Conservation (phyloP, 2,113 vertebrate genomes). For the Gnathonemus echidnorhynchus region DNA sequence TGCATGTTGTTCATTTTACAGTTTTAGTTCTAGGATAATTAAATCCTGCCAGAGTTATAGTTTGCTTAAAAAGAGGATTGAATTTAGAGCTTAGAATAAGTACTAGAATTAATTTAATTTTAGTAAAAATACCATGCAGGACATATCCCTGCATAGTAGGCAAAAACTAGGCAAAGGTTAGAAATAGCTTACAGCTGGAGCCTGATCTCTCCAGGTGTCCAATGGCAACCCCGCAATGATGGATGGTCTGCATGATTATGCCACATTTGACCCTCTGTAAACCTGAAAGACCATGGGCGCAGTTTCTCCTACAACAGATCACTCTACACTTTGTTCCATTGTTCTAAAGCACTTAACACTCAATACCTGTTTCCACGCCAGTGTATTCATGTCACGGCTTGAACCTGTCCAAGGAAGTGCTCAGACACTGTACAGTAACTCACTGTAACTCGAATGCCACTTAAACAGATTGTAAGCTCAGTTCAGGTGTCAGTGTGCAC, state of each 20-base stretch:
- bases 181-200: neutral
- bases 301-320: constrained; percentile 4
- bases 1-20: neutral
- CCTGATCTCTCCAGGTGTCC: neutral
- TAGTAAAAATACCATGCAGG: neutral
- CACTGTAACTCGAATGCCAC: neutral
- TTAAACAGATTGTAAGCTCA: neutral
- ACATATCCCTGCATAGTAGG: neutral
- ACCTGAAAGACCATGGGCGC: neutral
- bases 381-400: neutral
- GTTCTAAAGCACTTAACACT: constrained; percentile 47
- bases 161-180: neutral
- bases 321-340: constrained; percentile 5
- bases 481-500: neutral
- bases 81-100: neutral
- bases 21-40: neutral
- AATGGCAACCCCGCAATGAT: neutral
- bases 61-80: neutral
- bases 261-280: neutral
- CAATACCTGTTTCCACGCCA: constrained; percentile 26
- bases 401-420: neutral
- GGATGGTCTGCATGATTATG: neutral
- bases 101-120: neutral
- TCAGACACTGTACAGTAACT: neutral
- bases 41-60: neutral